Evolutionary conservation across 2,888 invertebrate species (phyloP).

Genomic region (Drosophila anceps): DNA sequence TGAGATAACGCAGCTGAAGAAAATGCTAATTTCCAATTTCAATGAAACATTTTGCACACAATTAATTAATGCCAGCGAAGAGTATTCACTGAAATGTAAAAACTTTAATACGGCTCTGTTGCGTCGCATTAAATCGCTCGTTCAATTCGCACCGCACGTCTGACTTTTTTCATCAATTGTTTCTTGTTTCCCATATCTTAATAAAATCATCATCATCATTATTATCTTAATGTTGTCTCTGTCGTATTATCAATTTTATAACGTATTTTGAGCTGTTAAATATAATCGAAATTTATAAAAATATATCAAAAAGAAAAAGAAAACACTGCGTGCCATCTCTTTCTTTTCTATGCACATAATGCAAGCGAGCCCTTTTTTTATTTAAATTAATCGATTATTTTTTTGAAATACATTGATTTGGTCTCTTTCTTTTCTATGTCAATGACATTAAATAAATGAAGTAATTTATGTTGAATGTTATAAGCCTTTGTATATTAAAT

Average conservation of each 20-base stretch:
- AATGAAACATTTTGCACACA: slow-evolving; percentile 92
- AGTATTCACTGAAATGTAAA: slow-evolving; percentile 88
- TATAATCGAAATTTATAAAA: not conserved
- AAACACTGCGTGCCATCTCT: slow-evolving; percentile 6
- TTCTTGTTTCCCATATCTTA: slow-evolving; percentile 2
- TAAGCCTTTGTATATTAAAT: not conserved
- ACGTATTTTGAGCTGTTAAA: not conserved
- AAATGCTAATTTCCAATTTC: slow-evolving; percentile 90
- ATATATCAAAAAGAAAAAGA: not conserved
- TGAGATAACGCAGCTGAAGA: slow-evolving; percentile 89
- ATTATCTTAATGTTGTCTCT: not conserved
- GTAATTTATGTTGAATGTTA: not conserved
- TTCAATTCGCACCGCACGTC: slow-evolving; percentile 89
- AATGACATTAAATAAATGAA: not conserved
- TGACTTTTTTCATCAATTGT: slow-evolving; percentile 6
- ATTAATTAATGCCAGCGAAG: slow-evolving; percentile 89
- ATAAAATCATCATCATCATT: not conserved
- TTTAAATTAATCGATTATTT: not conserved
- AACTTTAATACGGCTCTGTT: slow-evolving; percentile 91
- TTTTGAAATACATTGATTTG: not conserved
- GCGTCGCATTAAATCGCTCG: slow-evolving; percentile 91
- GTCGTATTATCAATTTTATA: not conserved
- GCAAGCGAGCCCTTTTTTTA: not conserved
- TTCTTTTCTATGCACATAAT: slow-evolving; percentile 8
- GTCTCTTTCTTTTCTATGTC: not conserved